Base-by-base conservation (phyloP, 2,888 invertebrate genomes). In the Zelleria hepariella region DNA sequence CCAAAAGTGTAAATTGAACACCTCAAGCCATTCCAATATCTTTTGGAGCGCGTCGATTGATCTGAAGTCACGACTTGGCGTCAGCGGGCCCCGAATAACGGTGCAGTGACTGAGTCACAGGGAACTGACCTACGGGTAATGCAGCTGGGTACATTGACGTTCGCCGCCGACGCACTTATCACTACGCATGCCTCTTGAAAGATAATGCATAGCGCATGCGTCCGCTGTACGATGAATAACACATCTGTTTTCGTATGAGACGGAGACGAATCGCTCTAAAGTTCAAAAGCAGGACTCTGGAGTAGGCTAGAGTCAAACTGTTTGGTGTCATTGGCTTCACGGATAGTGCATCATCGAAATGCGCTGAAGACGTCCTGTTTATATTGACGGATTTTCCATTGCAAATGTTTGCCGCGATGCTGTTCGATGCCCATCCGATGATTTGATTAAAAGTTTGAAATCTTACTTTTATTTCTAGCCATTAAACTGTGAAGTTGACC, bases 61-160 rank as follows among this genome's bases (percentile, higher is more conserved):
- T 62, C n/a, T n/a, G n/a, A n/a, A n/a, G n/a, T n/a, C 23, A 51
- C 32, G 47, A 27, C 60, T 32, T 26, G 47, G 47, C 60, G 58
- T n/a, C n/a, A n/a, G n/a, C n/a, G n/a, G n/a, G n/a, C n/a, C 63
- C 4, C 23, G 26, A n/a, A n/a, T 87, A 87, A 88, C 86, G 86
- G 87, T 86, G 86, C 82, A 73, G 72, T 70, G 81, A 75, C 80
- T 86, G 84, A 86, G 72, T 87, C 86, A 86, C 79, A 80, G 87
- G 86, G 87, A 87, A 88, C 88, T 88, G 88, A 87, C 88, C 88
- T 88, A 87, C 80, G 80, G 74, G 80, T 85, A 58, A 84, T 85
- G 85, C 81, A 82, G 75, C 70, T 67, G 84, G 82, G 87, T 87
- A 86, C 87, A 85, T 87, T 87, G 87, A 88, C 71, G 73, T 77